Evolutionary conservation across 2,888 invertebrate genomes (phyloP).

Genomic region (Cryptosula pallasiana): DNA sequence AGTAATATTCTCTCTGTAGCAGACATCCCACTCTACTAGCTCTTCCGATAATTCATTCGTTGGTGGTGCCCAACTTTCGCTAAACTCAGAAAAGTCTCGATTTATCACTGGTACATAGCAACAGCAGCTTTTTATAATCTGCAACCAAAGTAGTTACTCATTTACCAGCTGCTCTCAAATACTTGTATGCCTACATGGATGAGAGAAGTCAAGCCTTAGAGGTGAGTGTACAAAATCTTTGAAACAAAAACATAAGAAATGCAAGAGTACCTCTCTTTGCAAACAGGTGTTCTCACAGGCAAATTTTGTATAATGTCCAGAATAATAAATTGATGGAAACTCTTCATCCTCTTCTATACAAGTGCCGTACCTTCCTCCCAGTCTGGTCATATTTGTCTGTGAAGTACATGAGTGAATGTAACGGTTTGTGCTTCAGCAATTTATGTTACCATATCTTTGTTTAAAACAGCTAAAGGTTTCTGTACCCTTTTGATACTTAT

Average conservation of each 20-base stretch:
- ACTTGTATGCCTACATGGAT: too few species aligned
- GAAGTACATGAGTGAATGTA: not conserved
- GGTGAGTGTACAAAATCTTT: too few species aligned
- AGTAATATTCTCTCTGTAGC: not conserved
- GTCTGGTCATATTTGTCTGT: not conserved
- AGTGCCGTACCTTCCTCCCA: not conserved
- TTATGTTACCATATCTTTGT: too few species aligned
- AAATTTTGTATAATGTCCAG: not conserved
- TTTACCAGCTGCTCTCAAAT: too few species aligned
- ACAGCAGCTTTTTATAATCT: constrained; percentile 9
- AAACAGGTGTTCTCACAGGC: constrained; percentile 11
- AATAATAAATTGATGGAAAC: not conserved
- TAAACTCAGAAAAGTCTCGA: not conserved
- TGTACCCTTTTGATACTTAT: not conserved
- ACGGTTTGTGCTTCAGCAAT: not conserved
- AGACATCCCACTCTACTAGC: not conserved
- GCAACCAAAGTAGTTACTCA: too few species aligned
- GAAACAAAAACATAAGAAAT: too few species aligned
- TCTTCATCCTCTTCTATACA: not conserved
- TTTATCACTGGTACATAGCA: not conserved
- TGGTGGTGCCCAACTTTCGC: not conserved
- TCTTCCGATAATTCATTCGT: not conserved
- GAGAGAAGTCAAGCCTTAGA: too few species aligned
- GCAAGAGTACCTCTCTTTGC: constrained; percentile 12
- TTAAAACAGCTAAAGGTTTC: too few species aligned